Evolutionary conservation across 2,797 vertebrate species (phyloP).

Genomic region (Vipera ursinii): DNA sequence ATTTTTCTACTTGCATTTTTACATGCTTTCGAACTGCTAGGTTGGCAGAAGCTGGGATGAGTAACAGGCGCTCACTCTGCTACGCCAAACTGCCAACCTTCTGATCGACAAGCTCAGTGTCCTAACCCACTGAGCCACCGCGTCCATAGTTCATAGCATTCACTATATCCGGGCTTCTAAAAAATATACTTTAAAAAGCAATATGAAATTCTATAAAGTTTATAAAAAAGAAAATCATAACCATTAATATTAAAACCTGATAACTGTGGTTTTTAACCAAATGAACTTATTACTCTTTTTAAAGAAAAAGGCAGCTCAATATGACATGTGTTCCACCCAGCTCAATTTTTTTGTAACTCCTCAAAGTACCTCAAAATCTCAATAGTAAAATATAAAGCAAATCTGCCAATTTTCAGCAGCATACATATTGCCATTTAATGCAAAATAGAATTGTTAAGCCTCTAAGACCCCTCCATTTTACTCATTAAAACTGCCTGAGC

Average conservation of each 20-base stretch:
- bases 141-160: not conserved
- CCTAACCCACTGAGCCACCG: too few species aligned
- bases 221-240: not conserved
- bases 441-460: not conserved
- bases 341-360: not conserved
- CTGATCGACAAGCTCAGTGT: too few species aligned
- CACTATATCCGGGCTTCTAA: not conserved
- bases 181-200: constrained; percentile 6
- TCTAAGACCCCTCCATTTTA: not conserved
- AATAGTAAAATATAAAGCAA: not conserved
- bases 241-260: not conserved
- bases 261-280: not conserved
- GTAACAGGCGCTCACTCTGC: too few species aligned
- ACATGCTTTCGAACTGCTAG: too few species aligned
- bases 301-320: not conserved
- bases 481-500: not conserved
- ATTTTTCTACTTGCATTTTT: too few species aligned
- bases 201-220: not conserved
- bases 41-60: too few species aligned
- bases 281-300: not conserved
- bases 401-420: not conserved
- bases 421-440: not conserved
- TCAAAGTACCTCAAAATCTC: not conserved
- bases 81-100: too few species aligned
- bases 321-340: not conserved